These are phyloP conservation scores for Tachysurus vachellii DNA, from an alignment of 2,113 vertebrate species.

Conservation along the genomic window DNA sequence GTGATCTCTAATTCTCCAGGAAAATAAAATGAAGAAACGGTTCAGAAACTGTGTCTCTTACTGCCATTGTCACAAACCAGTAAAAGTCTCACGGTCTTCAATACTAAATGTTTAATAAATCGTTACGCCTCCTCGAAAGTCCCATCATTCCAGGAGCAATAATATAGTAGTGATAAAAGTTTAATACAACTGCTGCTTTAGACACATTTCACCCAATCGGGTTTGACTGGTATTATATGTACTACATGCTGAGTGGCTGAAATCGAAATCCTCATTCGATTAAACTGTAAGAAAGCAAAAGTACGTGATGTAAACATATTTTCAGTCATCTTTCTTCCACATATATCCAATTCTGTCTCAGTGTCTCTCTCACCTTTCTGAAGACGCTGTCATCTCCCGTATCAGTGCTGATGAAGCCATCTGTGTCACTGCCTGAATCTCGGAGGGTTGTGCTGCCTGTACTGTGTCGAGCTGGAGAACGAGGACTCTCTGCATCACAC, in stretches of 20 bases:
- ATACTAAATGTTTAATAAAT: neutral
- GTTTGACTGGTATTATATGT: neutral
- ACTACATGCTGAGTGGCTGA: neutral
- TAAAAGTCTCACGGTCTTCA: neutral
- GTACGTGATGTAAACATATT: neutral
- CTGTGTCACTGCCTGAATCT: constrained; percentile 71
- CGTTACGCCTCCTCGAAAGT: neutral
- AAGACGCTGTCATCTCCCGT: constrained; percentile 66
- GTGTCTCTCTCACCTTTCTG: constrained; percentile 65
- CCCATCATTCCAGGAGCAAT: neutral
- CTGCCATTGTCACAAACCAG: neutral
- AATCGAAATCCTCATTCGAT: neutral
- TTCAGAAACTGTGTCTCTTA: neutral
- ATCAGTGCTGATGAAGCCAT: constrained; percentile 67
- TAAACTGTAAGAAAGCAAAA: neutral
- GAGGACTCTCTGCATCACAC: constrained; percentile 64
- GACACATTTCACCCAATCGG: neutral
- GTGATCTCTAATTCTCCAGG: neutral
- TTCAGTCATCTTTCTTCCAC: neutral
- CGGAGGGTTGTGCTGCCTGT: constrained; percentile 61
- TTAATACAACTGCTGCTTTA: neutral
- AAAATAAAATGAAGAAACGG: neutral
- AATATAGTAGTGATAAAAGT: neutral
- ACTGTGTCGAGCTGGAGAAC: constrained; percentile 57
- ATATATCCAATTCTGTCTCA: neutral